Conservation (phyloP, 1,140 invertebrate species). For the Ooceraea biroi region DNA sequence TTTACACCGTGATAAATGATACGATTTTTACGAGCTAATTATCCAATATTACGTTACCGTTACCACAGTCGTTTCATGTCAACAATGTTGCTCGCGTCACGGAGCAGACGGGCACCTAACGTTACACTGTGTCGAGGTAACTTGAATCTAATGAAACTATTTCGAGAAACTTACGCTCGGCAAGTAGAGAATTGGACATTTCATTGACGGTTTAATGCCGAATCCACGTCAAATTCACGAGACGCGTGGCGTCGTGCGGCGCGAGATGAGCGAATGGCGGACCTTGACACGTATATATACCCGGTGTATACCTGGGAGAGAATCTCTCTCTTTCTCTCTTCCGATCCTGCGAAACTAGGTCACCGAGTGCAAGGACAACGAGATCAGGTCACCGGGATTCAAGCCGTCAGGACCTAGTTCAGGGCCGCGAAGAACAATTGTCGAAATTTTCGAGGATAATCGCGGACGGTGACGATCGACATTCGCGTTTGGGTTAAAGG, state of each 20-base stretch:
- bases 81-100: background rate
- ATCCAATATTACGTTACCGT: slow-evolving; percentile 17
- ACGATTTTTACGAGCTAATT: slow-evolving; percentile 39
- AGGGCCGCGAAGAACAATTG: slow-evolving; percentile 66
- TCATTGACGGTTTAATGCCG: background rate
- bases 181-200: slow-evolving; percentile 2
- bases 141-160: background rate
- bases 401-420: slow-evolving; percentile 73
- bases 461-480: background rate
- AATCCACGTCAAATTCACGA: slow-evolving; percentile 1
- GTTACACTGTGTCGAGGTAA: background rate
- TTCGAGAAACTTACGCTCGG: background rate
- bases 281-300: slow-evolving; percentile 84
- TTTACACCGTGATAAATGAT: background rate
- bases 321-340: slow-evolving; percentile 59
- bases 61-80: background rate
- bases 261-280: slow-evolving; percentile 62
- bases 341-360: slow-evolving; percentile 79
- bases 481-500: background rate
- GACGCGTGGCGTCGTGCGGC: slow-evolving; percentile 1
- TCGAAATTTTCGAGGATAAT: slow-evolving; percentile 24
- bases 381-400: slow-evolving; percentile 79
- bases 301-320: slow-evolving; percentile 71
- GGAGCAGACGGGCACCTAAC: background rate
- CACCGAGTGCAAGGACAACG: slow-evolving; percentile 82